Base-by-base conservation (phyloP, 2,888 invertebrate species). In the Melikaiella ostensackeni region DNA sequence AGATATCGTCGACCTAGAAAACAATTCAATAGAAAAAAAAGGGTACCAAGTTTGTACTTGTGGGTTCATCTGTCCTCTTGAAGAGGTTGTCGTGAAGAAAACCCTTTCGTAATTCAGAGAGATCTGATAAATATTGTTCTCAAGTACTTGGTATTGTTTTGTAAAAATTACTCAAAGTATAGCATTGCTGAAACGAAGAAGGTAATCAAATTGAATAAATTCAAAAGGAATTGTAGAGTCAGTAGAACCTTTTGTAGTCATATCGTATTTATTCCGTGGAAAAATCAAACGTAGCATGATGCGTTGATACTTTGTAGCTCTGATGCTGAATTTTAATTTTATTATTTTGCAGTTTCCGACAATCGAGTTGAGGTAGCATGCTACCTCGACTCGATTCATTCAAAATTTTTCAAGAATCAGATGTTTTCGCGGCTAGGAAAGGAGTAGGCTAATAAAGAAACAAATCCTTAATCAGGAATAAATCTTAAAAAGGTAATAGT, bases 1-100 rank as follows among this genome's bases (percentile, higher is more conserved):
- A 84, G 80, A 84, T 82, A 85, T 78, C 81, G 84, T 87, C 85
- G 83, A 85, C 84, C 83, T 78, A 70, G 70, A 50, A 30, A 70
- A 50, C 8, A 70, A 50, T 50, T 70, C 4, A 50, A 57, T 57
- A 24, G 5, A 64, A 33, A 66, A 30, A 27, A 70, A 46, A 70
- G 30, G 50, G 50, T 70, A 46, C 50, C 33, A 19, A 11, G 9
- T 42, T 42, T 21, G n/a, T 35, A 64, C 64, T 50, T 27, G 21
- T 7, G 38, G 19, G 19, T 27, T 66, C 5, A 9, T 66, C 27
- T 46, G 19, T 24, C 21, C 4, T 13, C 50, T 50, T 21, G 24
- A 57, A 13, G 2, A 24, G 24, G 11, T 11, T 16, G 1, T 27
- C 57, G 4, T 13, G 24, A 5, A 24, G 24, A 24, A 2, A 11